Percentiles rank a stretch among this genome's conserved stretches.
phyloP scores from a whole-genome alignment of 2,797 vertebrate genomes.

The Steatocranus sp. region DNA sequence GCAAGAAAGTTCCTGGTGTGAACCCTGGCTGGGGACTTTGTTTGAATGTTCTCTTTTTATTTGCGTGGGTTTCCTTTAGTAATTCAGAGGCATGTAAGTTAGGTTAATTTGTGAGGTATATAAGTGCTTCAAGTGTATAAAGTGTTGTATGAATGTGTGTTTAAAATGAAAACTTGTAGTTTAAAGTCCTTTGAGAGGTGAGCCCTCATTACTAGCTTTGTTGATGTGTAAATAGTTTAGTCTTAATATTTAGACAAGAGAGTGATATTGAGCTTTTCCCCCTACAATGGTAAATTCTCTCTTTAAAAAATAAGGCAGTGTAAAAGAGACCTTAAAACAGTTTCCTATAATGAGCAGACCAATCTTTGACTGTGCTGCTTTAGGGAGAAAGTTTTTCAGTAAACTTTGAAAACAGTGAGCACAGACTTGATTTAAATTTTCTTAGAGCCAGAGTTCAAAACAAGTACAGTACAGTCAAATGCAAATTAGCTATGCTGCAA shows the following conservation, averaged over 20 bases:
- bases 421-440: neutral
- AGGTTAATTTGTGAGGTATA: neutral
- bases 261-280: neutral
- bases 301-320: neutral
- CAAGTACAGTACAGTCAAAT: neutral
- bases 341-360: neutral
- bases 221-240: neutral
- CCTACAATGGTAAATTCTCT: no score
- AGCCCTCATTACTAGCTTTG: neutral
- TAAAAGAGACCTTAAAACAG: neutral
- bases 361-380: neutral
- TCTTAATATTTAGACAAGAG: neutral
- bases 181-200: neutral
- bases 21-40: neutral
- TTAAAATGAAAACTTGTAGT: neutral
- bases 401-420: neutral
- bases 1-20: neutral
- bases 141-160: neutral
- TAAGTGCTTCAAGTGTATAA: neutral
- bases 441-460: neutral
- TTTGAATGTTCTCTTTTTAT: neutral
- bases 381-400: neutral
- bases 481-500: neutral
- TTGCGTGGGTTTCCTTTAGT: neutral
- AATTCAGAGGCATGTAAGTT: neutral